These are phyloP conservation scores for Hydrochoerus hydrochaeris DNA, from an alignment of 2,113 vertebrate genomes.

Conservation along the genomic window DNA sequence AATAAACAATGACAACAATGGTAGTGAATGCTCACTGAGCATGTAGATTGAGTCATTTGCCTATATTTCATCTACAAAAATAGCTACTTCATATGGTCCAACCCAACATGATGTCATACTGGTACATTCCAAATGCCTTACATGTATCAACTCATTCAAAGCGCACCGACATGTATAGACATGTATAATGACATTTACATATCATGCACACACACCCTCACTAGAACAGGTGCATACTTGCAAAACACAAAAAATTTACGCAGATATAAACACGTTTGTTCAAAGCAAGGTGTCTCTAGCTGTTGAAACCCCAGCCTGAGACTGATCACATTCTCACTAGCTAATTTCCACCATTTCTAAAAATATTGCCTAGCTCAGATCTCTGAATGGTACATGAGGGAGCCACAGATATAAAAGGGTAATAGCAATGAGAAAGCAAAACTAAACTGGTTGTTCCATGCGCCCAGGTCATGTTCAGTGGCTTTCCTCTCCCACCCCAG, in stretches of 20 bases:
- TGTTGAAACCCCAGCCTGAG: conserved; percentile 34
- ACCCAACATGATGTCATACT: not conserved
- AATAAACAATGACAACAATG: not conserved
- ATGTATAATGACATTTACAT: not conserved
- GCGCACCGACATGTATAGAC: not conserved
- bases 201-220: not conserved
- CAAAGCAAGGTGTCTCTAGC: conserved; percentile 29
- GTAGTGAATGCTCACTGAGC: not conserved
- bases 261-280: not conserved
- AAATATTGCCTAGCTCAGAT: conserved; percentile 64
- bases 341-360: conserved; percentile 69
- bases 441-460: conserved; percentile 67
- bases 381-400: conserved; percentile 75
- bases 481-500: not conserved
- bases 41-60: not conserved
- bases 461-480: not conserved
- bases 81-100: conserved; percentile 30
- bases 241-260: not conserved
- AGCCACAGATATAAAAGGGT: conserved; percentile 66
- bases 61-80: conserved; percentile 33
- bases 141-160: not conserved
- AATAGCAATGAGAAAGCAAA: conserved; percentile 77
- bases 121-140: not conserved
- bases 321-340: conserved; percentile 42
- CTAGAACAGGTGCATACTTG: not conserved